phyloP scores from a whole-genome alignment of 2,113 vertebrate genomes.

The Tachuris rubrigastra region DNA sequence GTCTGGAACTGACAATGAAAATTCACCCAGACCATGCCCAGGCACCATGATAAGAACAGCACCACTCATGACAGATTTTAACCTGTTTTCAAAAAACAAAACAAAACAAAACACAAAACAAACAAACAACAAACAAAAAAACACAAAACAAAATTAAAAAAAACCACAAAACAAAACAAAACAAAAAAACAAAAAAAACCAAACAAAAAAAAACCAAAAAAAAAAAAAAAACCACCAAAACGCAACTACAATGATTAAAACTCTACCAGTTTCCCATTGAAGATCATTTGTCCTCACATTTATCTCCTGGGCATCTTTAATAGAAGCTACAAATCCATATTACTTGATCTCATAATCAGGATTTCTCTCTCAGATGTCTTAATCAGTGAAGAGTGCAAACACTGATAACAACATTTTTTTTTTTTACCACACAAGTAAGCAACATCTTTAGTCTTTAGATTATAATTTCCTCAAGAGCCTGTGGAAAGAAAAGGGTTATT shows the following conservation, averaged over 20 bases:
- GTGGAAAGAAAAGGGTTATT: not conserved
- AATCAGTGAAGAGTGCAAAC: not conserved
- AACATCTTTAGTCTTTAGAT: not conserved
- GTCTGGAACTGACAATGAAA: not conserved
- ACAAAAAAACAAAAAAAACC: too few species aligned
- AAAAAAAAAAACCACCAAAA: not conserved
- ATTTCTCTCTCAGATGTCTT: not conserved
- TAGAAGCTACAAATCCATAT: not conserved
- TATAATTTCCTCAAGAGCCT: not conserved
- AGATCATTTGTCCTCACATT: not conserved
- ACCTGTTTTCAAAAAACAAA: not conserved
- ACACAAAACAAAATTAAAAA: not conserved
- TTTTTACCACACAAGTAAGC: not conserved
- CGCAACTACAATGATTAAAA: not conserved
- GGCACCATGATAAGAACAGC: not conserved
- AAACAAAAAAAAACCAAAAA: too few species aligned
- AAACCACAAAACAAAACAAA: not conserved
- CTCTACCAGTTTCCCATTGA: not conserved
- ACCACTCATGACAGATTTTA: not conserved
- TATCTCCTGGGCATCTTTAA: not conserved
- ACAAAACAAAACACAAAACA: too few species aligned
- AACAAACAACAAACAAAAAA: too few species aligned
- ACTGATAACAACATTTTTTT: not conserved
- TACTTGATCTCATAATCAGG: not conserved
- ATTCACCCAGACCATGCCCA: not conserved